Evolutionary conservation across 2,113 vertebrate genomes (phyloP).

Genomic region (Cariama cristata): DNA sequence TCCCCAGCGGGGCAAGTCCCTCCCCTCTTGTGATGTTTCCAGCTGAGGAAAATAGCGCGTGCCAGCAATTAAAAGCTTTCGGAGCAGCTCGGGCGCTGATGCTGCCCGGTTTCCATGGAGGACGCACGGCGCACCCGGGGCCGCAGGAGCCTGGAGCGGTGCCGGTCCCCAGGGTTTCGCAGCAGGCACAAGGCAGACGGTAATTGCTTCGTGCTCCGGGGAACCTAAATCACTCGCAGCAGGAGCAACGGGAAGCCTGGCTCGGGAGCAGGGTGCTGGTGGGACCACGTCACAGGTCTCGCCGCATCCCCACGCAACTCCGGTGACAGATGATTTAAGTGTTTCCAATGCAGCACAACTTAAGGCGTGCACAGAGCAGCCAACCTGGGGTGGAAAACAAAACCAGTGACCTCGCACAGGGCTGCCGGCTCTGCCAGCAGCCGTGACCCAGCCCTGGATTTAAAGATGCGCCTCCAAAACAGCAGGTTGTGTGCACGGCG

Average conservation of each 20-base stretch:
- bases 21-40: neutral
- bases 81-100: neutral
- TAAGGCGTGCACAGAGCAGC: neutral
- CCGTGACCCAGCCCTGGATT: fast-evolving
- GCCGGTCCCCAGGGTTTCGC: neutral
- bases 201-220: neutral
- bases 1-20: neutral
- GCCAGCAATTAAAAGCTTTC: neutral
- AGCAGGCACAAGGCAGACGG: neutral
- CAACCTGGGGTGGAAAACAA: neutral
- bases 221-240: neutral
- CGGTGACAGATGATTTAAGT: neutral
- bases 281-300: neutral
- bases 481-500: neutral
- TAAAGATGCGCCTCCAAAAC: neutral
- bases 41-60: neutral
- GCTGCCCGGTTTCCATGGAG: neutral
- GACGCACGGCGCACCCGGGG: neutral
- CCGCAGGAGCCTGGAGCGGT: neutral
- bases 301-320: fast-evolving
- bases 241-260: neutral
- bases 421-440: neutral
- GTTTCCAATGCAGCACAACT: neutral
- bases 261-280: neutral
- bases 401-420: neutral